These are phyloP conservation scores for Sminthopsis crassicaudata DNA, from an alignment of 2,113 vertebrate species.

Conservation along the genomic window DNA sequence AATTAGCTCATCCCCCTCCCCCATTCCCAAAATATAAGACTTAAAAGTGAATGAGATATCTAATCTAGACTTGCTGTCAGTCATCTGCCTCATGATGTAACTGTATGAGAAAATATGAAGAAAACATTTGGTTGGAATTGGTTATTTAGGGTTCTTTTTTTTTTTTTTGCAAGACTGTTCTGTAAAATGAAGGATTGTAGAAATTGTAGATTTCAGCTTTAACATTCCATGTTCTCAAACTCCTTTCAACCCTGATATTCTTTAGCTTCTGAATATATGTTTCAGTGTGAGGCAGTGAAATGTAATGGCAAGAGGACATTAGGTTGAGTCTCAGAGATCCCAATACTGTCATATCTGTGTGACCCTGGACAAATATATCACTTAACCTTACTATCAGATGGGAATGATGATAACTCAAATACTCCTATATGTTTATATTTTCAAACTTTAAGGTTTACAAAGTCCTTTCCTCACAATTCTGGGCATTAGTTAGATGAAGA, in stretches of 20 bases:
- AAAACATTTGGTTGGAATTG: background rate
- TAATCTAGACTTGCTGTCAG: background rate
- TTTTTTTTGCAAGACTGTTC: background rate
- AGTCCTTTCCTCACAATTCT: background rate
- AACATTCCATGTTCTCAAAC: background rate
- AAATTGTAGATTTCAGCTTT: background rate
- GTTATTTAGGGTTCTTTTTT: background rate
- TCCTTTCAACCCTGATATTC: background rate
- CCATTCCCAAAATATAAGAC: background rate
- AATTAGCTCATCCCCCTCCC: background rate
- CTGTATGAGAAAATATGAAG: background rate
- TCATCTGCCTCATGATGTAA: background rate
- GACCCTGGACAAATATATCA: background rate
- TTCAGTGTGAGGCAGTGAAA: background rate
- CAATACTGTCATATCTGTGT: background rate
- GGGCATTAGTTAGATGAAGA: background rate
- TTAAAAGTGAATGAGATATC: background rate
- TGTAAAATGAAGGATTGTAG: background rate
- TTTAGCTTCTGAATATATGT: background rate
- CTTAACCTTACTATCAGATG: background rate
- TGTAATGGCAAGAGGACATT: background rate
- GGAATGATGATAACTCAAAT: background rate
- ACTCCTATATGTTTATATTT: background rate
- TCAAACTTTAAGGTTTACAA: background rate
- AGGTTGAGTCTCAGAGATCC: background rate